Conservation (phyloP, 2,113 vertebrate species). For the Odocoileus virginianus region DNA sequence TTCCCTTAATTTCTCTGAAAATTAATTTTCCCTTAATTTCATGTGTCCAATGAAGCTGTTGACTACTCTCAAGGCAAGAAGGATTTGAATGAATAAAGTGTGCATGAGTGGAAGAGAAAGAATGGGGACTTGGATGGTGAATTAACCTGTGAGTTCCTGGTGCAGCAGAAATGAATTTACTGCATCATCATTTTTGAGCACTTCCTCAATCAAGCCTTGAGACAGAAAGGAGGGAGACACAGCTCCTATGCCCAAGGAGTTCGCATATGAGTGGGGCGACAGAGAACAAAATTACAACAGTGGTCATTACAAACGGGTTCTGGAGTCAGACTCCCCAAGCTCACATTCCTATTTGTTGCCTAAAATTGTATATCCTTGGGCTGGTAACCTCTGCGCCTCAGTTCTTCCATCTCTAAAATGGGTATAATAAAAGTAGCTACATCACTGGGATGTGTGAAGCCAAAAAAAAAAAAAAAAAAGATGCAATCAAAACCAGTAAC, state of each 20-base stretch:
- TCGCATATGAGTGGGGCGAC: background rate
- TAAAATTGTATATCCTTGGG: background rate
- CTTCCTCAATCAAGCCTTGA: background rate
- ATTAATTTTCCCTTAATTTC: background rate
- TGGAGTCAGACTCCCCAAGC: background rate
- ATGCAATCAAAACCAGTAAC: background rate
- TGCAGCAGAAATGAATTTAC: background rate
- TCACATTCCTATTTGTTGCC: background rate
- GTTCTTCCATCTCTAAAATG: background rate
- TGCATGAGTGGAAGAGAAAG: background rate
- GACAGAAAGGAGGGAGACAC: background rate
- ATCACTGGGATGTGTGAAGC: background rate
- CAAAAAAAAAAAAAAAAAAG: background rate
- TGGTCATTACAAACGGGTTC: fast-evolving
- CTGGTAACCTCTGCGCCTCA: background rate
- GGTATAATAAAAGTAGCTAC: background rate
- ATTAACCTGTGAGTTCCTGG: background rate
- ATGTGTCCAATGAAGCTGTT: fast-evolving
- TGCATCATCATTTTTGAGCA: background rate
- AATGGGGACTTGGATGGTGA: fast-evolving
- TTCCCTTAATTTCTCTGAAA: background rate
- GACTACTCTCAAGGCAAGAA: background rate
- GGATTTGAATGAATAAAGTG: background rate
- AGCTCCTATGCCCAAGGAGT: fast-evolving
- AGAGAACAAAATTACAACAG: too few species aligned